Evolutionary conservation across 2,797 vertebrate species (phyloP).

Genomic region (Sphaeramia orbicularis): DNA sequence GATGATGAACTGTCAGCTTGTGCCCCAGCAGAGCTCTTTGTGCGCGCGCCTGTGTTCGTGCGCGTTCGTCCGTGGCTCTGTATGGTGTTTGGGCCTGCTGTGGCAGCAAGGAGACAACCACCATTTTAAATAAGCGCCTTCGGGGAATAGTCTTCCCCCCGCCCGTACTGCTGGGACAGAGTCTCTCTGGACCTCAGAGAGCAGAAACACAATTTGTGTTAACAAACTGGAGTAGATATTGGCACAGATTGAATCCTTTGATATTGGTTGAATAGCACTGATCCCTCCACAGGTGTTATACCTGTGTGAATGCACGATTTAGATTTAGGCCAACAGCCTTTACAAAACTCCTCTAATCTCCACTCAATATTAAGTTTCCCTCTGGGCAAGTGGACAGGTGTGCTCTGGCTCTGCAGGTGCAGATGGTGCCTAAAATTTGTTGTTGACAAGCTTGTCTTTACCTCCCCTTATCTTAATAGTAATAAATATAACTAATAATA

Average conservation of each 20-base stretch:
- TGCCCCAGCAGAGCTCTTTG: slow-evolving; percentile 29
- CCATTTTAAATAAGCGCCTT: slow-evolving; percentile 83
- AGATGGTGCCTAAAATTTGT: slow-evolving; percentile 58
- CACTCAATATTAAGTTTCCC: slow-evolving; percentile 68
- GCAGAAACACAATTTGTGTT: slow-evolving; percentile 60
- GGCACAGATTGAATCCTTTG: slow-evolving; percentile 55
- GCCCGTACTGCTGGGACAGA: slow-evolving; percentile 70
- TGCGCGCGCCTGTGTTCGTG: slow-evolving; percentile 13
- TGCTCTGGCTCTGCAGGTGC: slow-evolving; percentile 65
- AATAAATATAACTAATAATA: slow-evolving; percentile 15
- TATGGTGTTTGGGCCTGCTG: slow-evolving; percentile 58
- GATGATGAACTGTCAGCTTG: slow-evolving; percentile 57
- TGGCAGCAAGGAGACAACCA: slow-evolving; percentile 76
- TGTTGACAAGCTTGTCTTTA: slow-evolving; percentile 45
- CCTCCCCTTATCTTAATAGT: slow-evolving; percentile 32
- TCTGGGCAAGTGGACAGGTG: slow-evolving; percentile 66
- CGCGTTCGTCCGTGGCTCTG: slow-evolving; percentile 32
- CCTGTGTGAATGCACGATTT: slow-evolving; percentile 73
- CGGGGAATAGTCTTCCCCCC: slow-evolving; percentile 69
- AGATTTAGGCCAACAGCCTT: slow-evolving; percentile 51
- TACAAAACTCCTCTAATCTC: slow-evolving; percentile 67
- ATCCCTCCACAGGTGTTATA: slow-evolving; percentile 79
- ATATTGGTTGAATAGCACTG: slow-evolving; percentile 50
- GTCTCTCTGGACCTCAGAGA: slow-evolving; percentile 65
- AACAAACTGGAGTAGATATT: slow-evolving; percentile 59